Evolutionary conservation across 2,888 invertebrate species (phyloP).

Genomic region (Cephus runcator): DNA sequence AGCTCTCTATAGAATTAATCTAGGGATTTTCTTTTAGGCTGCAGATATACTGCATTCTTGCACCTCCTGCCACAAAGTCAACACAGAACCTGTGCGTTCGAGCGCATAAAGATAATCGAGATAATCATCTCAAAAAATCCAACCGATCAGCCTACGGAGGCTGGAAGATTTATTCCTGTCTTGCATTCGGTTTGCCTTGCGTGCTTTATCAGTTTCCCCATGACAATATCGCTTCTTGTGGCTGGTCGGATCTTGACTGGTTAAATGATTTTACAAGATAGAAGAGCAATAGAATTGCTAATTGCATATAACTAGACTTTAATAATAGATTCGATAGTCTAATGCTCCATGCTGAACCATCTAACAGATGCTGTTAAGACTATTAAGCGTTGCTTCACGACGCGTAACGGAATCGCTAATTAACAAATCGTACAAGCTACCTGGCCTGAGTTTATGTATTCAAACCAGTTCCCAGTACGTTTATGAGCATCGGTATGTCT

Average conservation of each 20-base stretch:
- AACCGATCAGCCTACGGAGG: not conserved
- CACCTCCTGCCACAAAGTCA: not conserved
- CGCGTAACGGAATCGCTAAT: not conserved
- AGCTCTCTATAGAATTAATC: not conserved
- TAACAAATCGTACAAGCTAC: not conserved
- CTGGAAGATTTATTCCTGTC: not conserved
- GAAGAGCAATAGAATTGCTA: not conserved
- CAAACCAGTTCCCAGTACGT: not conserved
- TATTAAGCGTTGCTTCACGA: not conserved
- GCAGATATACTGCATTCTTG: not conserved
- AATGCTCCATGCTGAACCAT: not conserved
- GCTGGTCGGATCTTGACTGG: not conserved
- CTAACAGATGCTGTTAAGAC: not conserved
- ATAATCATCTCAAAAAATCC: not conserved
- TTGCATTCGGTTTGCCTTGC: not conserved
- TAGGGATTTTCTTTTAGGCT: not conserved
- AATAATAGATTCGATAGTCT: not conserved
- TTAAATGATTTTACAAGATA: not conserved
- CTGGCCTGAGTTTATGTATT: not conserved
- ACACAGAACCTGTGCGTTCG: not conserved
- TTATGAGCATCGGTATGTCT: not conserved
- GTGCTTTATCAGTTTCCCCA: not conserved
- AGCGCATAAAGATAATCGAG: not conserved
- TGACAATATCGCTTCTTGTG: not conserved
- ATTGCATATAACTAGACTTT: not conserved